Conservation (phyloP, 1,140 invertebrate genomes). For the Anoplophora glabripennis region DNA sequence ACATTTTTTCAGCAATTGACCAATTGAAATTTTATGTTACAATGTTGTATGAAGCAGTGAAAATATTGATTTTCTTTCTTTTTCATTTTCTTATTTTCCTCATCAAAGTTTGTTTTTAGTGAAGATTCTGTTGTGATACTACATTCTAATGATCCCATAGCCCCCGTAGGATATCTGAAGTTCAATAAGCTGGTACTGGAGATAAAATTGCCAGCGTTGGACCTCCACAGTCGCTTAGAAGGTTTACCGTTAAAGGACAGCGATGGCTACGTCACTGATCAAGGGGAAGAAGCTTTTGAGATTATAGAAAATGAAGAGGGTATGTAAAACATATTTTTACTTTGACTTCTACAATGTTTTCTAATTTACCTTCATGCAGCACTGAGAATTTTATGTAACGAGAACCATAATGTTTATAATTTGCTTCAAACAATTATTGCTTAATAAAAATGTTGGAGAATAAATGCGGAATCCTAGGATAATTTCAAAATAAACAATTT, state of each 20-base stretch:
- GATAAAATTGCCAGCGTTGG: conserved; percentile 56
- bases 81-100: not conserved
- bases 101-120: conserved; percentile 54
- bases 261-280: conserved; percentile 58
- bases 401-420: too few species aligned
- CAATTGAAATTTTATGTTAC: too few species aligned
- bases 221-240: conserved; percentile 52
- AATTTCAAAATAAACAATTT: too few species aligned
- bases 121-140: conserved; percentile 85
- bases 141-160: conserved; percentile 87
- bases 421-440: too few species aligned
- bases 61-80: too few species aligned
- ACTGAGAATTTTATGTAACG: not conserved
- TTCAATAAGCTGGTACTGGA: conserved; percentile 77
- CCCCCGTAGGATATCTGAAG: conserved; percentile 89
- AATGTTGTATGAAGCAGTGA: too few species aligned
- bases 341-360: not conserved
- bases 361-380: not conserved
- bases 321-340: conserved; percentile 13
- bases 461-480: too few species aligned
- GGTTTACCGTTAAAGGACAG: conserved; percentile 56
- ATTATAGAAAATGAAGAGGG: conserved; percentile 52
- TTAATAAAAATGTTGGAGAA: too few species aligned
- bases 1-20: too few species aligned
- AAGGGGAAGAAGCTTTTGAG: conserved; percentile 55